phyloP scores from a whole-genome alignment of 2,113 vertebrate genomes.

The Indri indri region DNA sequence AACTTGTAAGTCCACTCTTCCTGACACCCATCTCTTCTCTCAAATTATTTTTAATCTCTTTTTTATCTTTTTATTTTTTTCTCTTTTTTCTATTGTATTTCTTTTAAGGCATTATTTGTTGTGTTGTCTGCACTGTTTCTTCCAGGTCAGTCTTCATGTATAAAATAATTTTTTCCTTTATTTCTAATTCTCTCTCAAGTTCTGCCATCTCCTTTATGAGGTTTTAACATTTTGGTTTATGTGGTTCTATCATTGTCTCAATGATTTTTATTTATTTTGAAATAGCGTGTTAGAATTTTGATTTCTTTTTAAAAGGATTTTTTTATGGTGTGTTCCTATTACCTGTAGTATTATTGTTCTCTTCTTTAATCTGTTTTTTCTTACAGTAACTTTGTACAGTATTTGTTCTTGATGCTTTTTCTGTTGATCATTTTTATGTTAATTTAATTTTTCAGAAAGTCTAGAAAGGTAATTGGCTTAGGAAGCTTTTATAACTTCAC shows the following conservation, averaged over 20 bases:
- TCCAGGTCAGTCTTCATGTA: neutral
- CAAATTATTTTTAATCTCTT: neutral
- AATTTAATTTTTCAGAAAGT: neutral
- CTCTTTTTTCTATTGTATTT: neutral
- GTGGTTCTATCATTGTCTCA: neutral
- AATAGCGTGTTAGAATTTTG: neutral
- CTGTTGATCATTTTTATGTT: neutral
- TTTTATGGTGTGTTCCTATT: neutral
- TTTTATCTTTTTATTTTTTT: neutral
- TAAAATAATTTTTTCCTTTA: neutral
- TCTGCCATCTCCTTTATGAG: neutral
- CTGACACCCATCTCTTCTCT: neutral
- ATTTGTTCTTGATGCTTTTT: neutral
- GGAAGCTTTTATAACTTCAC: neutral
- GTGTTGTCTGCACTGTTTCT: neutral
- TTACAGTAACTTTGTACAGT: neutral
- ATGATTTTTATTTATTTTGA: neutral
- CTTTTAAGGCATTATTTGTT: neutral
- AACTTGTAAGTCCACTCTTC: constrained; percentile 1
- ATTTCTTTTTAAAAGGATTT: neutral
- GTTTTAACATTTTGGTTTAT: neutral
- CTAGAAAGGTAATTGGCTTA: neutral
- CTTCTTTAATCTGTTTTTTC: neutral
- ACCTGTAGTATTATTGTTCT: neutral
- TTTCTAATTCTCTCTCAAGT: neutral